Percentiles rank a stretch among this genome's conserved stretches.
These are phyloP conservation scores for Grallaria varia DNA, from an alignment of 2,113 vertebrate genomes.

Conservation along the genomic window DNA sequence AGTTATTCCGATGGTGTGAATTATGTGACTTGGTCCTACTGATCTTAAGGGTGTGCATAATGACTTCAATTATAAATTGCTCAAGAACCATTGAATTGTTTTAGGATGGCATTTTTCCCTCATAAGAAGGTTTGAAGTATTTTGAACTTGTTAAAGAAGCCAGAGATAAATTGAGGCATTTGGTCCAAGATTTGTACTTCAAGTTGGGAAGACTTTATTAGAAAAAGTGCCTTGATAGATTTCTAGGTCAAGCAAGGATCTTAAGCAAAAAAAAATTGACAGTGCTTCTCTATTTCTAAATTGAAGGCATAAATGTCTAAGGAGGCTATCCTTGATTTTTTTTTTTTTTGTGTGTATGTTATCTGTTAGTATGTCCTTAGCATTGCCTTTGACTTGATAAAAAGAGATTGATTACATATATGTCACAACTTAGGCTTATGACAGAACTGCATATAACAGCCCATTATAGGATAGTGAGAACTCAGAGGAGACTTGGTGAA, in stretches of 20 bases:
- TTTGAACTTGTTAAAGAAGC: neutral
- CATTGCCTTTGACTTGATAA: neutral
- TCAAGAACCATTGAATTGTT: neutral
- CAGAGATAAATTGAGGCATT: neutral
- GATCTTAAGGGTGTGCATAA: neutral
- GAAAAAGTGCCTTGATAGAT: neutral
- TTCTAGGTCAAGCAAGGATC: neutral
- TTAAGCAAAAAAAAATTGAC: neutral
- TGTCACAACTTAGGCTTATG: neutral
- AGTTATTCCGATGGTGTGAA: neutral
- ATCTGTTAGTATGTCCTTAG: neutral
- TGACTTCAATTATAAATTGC: neutral
- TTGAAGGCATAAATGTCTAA: neutral
- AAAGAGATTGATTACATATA: neutral
- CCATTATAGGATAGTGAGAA: neutral
- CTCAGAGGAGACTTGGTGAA: neutral
- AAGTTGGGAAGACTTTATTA: neutral
- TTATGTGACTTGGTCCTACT: neutral
- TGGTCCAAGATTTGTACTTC: neutral
- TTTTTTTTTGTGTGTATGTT: neutral
- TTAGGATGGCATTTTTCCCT: neutral
- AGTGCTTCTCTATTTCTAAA: neutral
- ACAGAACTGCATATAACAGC: neutral
- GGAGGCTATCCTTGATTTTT: neutral
- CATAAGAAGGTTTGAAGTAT: neutral